Evolutionary conservation across 2,113 vertebrate genomes (phyloP), one percentile per base, ranked within the genome.

Genomic region (Motacilla alba): DNA sequence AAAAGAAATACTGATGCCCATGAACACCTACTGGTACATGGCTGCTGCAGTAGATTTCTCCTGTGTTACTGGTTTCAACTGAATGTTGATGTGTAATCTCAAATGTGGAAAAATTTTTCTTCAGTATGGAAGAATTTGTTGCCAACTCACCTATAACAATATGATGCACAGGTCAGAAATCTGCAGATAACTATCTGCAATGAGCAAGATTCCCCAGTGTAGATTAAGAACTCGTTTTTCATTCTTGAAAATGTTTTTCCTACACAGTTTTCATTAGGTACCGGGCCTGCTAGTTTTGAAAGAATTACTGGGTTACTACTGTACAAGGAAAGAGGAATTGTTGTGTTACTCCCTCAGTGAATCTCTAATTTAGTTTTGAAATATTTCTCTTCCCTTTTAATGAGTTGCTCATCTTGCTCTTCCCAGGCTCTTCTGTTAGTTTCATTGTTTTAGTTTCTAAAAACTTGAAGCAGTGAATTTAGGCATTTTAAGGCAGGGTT

Each of bases 131-230:
- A 76, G 63, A 62, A 62, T 62, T 55, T 83, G 43, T 64, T 1
- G 0, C 28, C 0, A 0, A 28, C 26, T 94, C 15, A 18, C 47
- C 39, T 74, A 0, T 27, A 70, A 62, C 8, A 74, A 28, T 41
- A 21, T 23, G 63, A 47, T 53, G 27, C 33, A 66, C 30, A 41
- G 87, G 35, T 70, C 43, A 86, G 56, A 93, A 74, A 52, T 75
- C 33, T 75, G 37, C 23, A 75, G 63, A 67, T 87, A 80, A 31
- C 31, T 63, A 41, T 76, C 49, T 94, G 28, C 52, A 80, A 2
- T 59, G 15, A 78, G 35, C 72, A 83, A 53, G 24, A 67, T 77
- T 96, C 56, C 35, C 88, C 43, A 43, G 31, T 35, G 21, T 11
- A 66, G n/a, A 24, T n/a, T 37, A 76, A 60, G 58, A 90, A 64